phyloP scores from a whole-genome alignment of 2,797 vertebrate genomes.

The Acomys russatus region DNA sequence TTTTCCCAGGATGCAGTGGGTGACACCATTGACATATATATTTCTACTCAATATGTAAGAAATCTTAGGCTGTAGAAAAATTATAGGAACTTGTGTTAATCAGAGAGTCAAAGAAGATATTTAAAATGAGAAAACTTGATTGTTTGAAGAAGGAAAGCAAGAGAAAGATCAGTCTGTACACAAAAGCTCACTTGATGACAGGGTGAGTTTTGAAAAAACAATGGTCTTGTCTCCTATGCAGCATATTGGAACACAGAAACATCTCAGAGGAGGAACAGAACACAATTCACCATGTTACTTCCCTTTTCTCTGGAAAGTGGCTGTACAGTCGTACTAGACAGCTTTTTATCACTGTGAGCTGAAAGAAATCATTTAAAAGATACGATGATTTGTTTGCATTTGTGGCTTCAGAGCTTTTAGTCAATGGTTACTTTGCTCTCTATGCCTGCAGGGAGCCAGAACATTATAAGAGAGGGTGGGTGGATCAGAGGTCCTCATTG shows the following conservation, averaged over 20 bases:
- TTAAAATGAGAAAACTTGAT: not conserved
- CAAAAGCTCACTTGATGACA: not conserved
- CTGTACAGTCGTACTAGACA: not conserved
- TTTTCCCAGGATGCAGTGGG: not conserved
- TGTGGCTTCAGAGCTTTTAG: not conserved
- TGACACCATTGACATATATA: not conserved
- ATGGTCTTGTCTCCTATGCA: not conserved
- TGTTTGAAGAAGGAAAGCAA: not conserved
- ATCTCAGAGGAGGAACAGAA: not conserved
- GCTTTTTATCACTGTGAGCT: not conserved
- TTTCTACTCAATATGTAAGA: not conserved
- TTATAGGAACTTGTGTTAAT: not conserved
- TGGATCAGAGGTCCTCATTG: not conserved
- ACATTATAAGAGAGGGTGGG: not conserved
- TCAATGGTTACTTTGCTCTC: not conserved
- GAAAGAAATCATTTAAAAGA: not conserved
- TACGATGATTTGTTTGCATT: no score
- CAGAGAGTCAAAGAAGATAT: not conserved
- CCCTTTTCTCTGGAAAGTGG: not conserved
- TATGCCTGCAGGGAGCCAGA: not conserved
- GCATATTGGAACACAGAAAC: not conserved
- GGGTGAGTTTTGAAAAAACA: not conserved
- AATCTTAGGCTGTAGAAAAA: not conserved
- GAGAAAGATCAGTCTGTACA: not conserved
- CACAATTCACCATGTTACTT: not conserved